Conservation (phyloP, 1,140 invertebrate species). For the Zaprionus vittiger region DNA sequence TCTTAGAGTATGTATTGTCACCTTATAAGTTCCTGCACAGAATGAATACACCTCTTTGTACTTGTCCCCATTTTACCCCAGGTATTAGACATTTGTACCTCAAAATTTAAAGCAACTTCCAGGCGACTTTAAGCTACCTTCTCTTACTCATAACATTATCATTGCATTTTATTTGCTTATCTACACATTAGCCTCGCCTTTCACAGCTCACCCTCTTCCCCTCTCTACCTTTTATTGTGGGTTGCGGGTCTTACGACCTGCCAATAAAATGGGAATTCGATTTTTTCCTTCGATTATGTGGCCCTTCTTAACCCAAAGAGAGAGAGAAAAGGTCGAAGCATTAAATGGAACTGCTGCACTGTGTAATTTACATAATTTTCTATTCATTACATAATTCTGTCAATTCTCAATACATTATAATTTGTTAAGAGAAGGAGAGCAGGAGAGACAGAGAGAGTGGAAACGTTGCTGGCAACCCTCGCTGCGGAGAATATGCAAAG, state of each 20-base stretch:
- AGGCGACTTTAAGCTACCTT: background rate
- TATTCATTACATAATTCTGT: slow-evolving; percentile 84
- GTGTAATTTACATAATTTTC: slow-evolving; percentile 84
- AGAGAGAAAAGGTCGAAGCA: slow-evolving; percentile 67
- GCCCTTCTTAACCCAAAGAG: slow-evolving; percentile 2
- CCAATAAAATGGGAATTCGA: slow-evolving; percentile 54
- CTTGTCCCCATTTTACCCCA: background rate
- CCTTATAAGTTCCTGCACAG: too few species aligned
- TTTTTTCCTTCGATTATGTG: slow-evolving; percentile 29
- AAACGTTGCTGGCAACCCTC: slow-evolving; percentile 35
- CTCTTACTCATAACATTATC: slow-evolving; percentile 3
- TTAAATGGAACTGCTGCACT: slow-evolving; percentile 83
- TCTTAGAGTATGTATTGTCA: too few species aligned
- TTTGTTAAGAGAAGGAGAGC: slow-evolving; percentile 66
- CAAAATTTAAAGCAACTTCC: background rate
- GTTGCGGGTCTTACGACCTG: slow-evolving; percentile 38
- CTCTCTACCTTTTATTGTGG: background rate
- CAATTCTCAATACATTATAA: slow-evolving; percentile 84
- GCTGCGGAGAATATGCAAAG: slow-evolving; percentile 12
- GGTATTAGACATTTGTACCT: background rate
- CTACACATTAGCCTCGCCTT: slow-evolving; percentile 14
- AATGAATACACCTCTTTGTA: too few species aligned
- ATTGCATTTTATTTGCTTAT: slow-evolving; percentile 38
- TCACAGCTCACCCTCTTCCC: background rate
- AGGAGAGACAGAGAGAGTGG: too few species aligned